phyloP scores from a whole-genome alignment of 2,888 invertebrate species.

The Epinotia bilunana region DNA sequence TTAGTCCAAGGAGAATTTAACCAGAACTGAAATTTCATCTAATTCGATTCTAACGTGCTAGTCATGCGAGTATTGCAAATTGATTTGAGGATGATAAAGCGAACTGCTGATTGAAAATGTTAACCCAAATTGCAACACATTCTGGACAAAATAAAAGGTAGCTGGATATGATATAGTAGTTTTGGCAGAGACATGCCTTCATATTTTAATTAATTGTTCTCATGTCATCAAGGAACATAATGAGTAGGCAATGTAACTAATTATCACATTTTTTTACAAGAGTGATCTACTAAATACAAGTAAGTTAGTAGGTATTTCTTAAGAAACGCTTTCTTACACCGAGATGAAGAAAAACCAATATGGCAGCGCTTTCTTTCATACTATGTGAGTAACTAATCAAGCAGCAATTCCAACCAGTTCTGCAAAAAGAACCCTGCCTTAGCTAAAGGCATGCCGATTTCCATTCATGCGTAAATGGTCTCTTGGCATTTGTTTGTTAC shows the following conservation, averaged over 20 bases:
- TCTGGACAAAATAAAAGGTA: background rate
- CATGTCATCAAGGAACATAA: background rate
- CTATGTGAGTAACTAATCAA: slow-evolving; percentile 34
- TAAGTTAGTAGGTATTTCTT: slow-evolving; percentile 26
- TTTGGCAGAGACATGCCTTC: background rate
- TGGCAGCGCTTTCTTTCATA: slow-evolving; percentile 39
- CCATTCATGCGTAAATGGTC: slow-evolving; percentile 13
- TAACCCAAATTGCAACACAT: background rate
- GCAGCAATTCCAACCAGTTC: slow-evolving; percentile 32
- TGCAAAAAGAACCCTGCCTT: slow-evolving; percentile 24
- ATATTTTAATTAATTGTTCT: background rate
- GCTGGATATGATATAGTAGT: background rate
- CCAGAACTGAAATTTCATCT: background rate
- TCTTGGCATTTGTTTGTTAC: background rate
- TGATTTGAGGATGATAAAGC: background rate
- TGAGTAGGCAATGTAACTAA: too few relatives aligned
- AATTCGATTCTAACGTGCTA: background rate
- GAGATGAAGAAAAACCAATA: slow-evolving; percentile 31
- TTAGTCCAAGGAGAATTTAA: background rate
- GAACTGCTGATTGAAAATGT: background rate
- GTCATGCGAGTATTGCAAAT: background rate
- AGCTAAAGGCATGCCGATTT: slow-evolving; percentile 22
- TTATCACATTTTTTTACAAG: background rate
- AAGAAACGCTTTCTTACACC: slow-evolving; percentile 36
- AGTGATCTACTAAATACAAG: slow-evolving; percentile 22